Percentiles rank a stretch among this genome's conserved stretches.
Conservation (phyloP, 2,888 invertebrate genomes). For the Drosophila ustulata region DNA sequence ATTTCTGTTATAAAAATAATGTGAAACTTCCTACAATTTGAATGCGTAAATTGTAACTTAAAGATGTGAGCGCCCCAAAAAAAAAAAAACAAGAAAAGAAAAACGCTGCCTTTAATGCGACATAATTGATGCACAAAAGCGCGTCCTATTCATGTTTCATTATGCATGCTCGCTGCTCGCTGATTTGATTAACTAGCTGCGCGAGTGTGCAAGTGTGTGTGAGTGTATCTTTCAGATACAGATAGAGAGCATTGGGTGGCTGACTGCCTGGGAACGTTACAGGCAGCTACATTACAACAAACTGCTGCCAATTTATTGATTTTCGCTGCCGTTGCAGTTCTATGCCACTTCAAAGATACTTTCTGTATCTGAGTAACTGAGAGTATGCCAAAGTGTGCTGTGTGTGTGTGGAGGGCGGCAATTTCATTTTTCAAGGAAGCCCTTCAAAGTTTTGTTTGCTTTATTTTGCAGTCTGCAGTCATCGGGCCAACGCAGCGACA, state of each 20-base stretch:
- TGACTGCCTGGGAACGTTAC: constrained; percentile 28
- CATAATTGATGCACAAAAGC: constrained; percentile 75
- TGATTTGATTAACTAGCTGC: constrained; percentile 67
- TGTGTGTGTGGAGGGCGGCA: constrained; percentile 35
- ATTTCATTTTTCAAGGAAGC: constrained; percentile 71
- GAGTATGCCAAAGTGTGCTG: constrained; percentile 16
- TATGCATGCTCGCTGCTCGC: constrained; percentile 44
- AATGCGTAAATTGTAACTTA: constrained; percentile 66
- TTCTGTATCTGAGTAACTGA: constrained; percentile 34
- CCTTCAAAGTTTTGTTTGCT: constrained; percentile 81
- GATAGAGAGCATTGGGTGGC: constrained; percentile 17
- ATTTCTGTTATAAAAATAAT: constrained; percentile 55
- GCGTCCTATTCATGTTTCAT: constrained; percentile 61
- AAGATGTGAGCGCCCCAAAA: constrained; percentile 50
- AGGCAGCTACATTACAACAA: constrained; percentile 17
- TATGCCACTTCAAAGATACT: constrained; percentile 44
- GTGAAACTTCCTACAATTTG: constrained; percentile 73
- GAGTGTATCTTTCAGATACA: constrained; percentile 31
- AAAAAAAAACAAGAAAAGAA: constrained; percentile 1
- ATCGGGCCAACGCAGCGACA: constrained; percentile 55
- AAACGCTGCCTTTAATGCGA: constrained; percentile 63
- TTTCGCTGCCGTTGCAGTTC: constrained; percentile 44
- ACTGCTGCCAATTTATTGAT: constrained; percentile 63
- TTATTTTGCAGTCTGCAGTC: constrained; percentile 58
- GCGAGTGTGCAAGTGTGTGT: constrained; percentile 5